Evolutionary conservation across 2,888 invertebrate species (phyloP), one percentile per base, ranked within the genome.

Genomic region (Loripinus fragilis): DNA sequence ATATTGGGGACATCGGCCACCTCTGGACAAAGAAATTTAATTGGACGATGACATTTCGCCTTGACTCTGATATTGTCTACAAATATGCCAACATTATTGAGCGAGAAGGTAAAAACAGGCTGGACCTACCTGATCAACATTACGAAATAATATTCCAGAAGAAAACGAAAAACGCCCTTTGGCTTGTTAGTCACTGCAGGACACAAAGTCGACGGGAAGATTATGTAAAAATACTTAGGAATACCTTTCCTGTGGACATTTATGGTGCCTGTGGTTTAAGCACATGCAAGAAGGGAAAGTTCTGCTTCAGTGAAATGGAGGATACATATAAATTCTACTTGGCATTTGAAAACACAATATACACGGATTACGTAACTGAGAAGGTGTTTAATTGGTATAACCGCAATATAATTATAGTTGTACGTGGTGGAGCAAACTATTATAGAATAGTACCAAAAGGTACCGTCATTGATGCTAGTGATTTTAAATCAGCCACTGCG

Each of bases 101-200:
- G 17, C n/a, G 20, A 30, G 42, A 50, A 3, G 28, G 17, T 1
- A 33, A 30, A 1, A n/a, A n/a, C n/a, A n/a, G n/a, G n/a, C 23
- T 8, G 8, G 17, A 60, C 2, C 17, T 12, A 20, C 1, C 48
- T n/a, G 15, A 35, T 15, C 64, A 68, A 35, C 28, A 75, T 28
- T 70, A 75, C 15, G 30, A 23, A 25, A 52, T 42, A 15, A 73
- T 73, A 55, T 73, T 50, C 30, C 23, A 45, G n/a, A 42, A 50
- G 17, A 80, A 74, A 33, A 28, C 50, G 45, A 71, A 71, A 23
- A 23, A 20, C 15, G 70, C 68, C 1, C 69, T 55, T 2, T 80
- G 80, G 80, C 42, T 71, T 30, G 80, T 80, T 12, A 77, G 77
- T 45, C 71, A 77, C 41, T 80, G 80, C 71, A 20, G 38, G 2